Base-by-base conservation (phyloP, 2,888 invertebrate genomes). In the Argyresthia goedartella region DNA sequence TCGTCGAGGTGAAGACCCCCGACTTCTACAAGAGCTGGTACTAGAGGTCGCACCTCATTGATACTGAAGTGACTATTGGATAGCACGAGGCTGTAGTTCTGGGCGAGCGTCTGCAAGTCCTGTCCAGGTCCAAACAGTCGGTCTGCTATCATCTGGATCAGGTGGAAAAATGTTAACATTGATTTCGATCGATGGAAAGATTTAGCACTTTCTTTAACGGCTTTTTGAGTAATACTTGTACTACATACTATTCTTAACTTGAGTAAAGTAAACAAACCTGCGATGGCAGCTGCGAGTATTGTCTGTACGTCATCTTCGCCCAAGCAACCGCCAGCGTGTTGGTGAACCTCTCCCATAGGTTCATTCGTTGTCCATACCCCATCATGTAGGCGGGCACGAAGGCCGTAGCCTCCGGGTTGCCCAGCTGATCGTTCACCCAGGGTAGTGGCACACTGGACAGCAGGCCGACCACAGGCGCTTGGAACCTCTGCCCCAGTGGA, bases 51-150 rank as follows among this genome's bases (percentile, higher is more conserved):
- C 9, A 88, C 84, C 63, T 85, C 82, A 57, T 88, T 88, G 51
- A 88, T 80, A 58, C 88, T 89, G 58, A 86, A 88, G 63, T 89
- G 89, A 53, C 88, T 88, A 59, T 89, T 89, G 0, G 87, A 84
- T 34, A 90, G 60, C 44, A 89, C 74, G 47, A 89, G 63, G 60
- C 89, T 89, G 58, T 84, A 87, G 60, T 89, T 87, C 53, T 71
- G 74, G 1, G 87, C 79, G 53, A 89, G 62, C 1, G 66, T 62
- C 45, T 82, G 76, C 54, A 89, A 60, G 45, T 75, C 76, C 1
- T 86, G 75, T 49, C 87, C 74, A 8, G 76, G 61, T 1, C 89
- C 89, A 63, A 89, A 89, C 15, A 87, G 73, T 39, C 79, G 70
- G 59, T 84, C 87, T 14, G 88, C 84, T 52, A 88, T 75, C 52